Base-by-base conservation (phyloP, 2,797 vertebrate species). In the Tangara arthus region DNA sequence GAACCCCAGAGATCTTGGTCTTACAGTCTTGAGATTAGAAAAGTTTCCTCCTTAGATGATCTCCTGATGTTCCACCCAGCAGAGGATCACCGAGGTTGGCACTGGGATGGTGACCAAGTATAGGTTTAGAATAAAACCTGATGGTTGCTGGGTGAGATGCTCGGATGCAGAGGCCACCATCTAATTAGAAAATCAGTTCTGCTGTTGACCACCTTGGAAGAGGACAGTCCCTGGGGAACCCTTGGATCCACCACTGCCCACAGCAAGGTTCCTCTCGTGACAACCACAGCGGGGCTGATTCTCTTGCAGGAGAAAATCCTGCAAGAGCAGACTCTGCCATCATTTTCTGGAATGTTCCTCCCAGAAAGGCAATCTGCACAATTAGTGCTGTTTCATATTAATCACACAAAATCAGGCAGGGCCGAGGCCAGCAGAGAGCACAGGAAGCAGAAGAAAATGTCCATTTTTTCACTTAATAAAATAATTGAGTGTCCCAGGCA, bases 201-300 rank as follows among this genome's bases (percentile, higher is more conserved):
- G 90, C 73, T 78, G 15, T 26, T 52, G 46, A 2, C 35, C 34
- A 1, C 14, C 78, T 20, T 41, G 71, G 9, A 49, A 32, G 65
- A 83, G 70, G 8, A 23, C 10, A 20, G 9, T 32, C 41, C 65
- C 78, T 52, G 0, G 0, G 75, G 50, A 16, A 13, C 28, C 42
- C 61, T 13, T 0, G 0, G 8, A 7, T 15, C 44, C 81, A 4
- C 7, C 4, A 0, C 46, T 55, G 27, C 37, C 50, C 15, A 0
- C 42, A 12, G 69, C 8, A 32, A 24, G 39, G 52, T 13, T 84
- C 82, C 61, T 63, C 55, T 11, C 2, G 0, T 23, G 59, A 12
- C 1, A 32, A 8, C 50, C 47, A 5, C 19, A 0, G 44, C 0
- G 44, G 35, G 72, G 5, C 65, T 64, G 30, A 2, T 41, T 41